Conservation (phyloP, 1,140 invertebrate genomes). For the Palaemon carinicauda region DNA sequence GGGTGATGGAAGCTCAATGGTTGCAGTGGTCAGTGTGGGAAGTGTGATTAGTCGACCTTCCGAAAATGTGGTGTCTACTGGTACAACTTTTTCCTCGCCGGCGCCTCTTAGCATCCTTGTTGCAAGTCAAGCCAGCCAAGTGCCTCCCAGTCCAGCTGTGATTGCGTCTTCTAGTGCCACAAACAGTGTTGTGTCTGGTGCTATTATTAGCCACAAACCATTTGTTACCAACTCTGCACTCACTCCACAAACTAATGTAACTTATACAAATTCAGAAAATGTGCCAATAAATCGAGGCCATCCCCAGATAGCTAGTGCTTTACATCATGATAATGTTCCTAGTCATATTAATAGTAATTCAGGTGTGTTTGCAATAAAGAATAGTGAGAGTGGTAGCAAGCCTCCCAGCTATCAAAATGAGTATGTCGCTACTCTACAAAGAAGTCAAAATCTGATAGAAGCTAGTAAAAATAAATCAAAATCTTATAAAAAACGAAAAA, state of each 20-base stretch:
- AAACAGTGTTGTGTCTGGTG: conserved; percentile 55
- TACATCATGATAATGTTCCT: conserved; percentile 51
- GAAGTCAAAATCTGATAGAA: conserved; percentile 44
- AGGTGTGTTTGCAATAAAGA: conserved; percentile 42
- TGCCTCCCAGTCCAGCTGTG: conserved; percentile 55
- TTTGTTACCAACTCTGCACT: conserved; percentile 43
- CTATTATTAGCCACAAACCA: conserved; percentile 50
- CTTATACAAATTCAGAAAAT: conserved; percentile 47
- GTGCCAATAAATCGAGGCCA: conserved; percentile 44
- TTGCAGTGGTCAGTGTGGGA: conserved; percentile 45
- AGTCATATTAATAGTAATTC: conserved; percentile 39
- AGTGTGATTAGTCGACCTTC: conserved; percentile 35
- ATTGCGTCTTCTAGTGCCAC: conserved; percentile 54
- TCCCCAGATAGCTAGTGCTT: conserved; percentile 42
- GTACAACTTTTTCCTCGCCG: conserved; percentile 45
- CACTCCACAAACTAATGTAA: conserved; percentile 55
- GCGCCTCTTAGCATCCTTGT: conserved; percentile 49
- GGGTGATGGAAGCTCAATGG: conserved; percentile 34
- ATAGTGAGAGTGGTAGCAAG: conserved; percentile 31
- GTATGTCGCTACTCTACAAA: conserved; percentile 43
- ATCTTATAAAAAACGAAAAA: conserved; percentile 52
- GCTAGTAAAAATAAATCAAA: conserved; percentile 47
- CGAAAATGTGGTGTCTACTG: conserved; percentile 35
- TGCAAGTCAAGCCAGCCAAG: conserved; percentile 53
- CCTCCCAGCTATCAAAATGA: conserved; percentile 42